Evolutionary conservation across 2,888 invertebrate species (phyloP).

Genomic region (Strigamia crassipes): DNA sequence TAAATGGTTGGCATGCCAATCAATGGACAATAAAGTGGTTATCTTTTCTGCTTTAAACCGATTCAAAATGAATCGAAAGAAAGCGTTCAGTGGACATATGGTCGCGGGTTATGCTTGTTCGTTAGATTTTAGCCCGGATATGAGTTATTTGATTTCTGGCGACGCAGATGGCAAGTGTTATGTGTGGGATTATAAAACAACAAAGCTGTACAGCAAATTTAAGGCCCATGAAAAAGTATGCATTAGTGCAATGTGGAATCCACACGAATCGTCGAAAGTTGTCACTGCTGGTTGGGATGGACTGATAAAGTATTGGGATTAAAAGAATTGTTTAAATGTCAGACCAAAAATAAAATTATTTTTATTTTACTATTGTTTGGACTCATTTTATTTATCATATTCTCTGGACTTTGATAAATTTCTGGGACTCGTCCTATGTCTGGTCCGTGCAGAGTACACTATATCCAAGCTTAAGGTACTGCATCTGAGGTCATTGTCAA

Average conservation of each 20-base stretch:
- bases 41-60: slow-evolving; percentile 97
- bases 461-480: too few relatives aligned
- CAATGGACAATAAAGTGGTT: slow-evolving; percentile 98
- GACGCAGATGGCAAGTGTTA: slow-evolving; percentile 99
- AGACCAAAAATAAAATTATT: not conserved
- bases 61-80: slow-evolving; percentile 97
- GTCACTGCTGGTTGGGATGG: slow-evolving; percentile 99
- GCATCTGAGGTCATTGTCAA: too few relatives aligned
- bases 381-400: not conserved
- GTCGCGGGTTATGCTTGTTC: slow-evolving; percentile 98
- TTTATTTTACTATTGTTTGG: not conserved
- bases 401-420: too few relatives aligned
- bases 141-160: slow-evolving; percentile 96
- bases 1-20: slow-evolving; percentile 99
- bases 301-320: slow-evolving; percentile 98
- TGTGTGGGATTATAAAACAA: slow-evolving; percentile 99
- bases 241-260: slow-evolving; percentile 94
- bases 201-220: slow-evolving; percentile 97
- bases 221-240: slow-evolving; percentile 99
- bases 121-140: slow-evolving; percentile 96
- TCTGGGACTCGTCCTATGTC: too few relatives aligned
- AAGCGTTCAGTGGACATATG: slow-evolving; percentile 98
- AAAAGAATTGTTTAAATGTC: slow-evolving; percentile 55
- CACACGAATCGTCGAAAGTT: slow-evolving; percentile 95
- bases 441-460: too few relatives aligned